Conservation (phyloP, 2,113 vertebrate genomes). For the Lagenorhynchus albirostris region DNA sequence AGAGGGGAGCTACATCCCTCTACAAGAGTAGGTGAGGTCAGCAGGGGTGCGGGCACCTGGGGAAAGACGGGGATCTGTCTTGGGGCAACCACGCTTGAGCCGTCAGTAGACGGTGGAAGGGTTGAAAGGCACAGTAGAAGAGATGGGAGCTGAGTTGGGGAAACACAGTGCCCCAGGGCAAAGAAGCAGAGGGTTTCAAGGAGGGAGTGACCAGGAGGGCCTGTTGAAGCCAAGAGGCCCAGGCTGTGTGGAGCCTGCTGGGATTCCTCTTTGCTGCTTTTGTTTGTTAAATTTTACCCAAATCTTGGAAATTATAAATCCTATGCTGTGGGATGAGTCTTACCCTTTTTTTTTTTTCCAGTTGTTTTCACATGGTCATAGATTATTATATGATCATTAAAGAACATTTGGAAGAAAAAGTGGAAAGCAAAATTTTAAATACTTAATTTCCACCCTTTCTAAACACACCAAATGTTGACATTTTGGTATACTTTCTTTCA, state of each 20-base stretch:
- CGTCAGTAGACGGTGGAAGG: background rate
- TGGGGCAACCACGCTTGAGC: background rate
- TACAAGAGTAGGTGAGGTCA: background rate
- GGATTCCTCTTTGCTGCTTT: background rate
- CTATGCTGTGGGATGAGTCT: background rate
- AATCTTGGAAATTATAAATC: conserved; percentile 38
- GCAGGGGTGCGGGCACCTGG: background rate
- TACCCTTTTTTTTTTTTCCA: background rate
- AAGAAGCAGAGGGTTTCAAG: background rate
- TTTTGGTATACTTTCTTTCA: conserved; percentile 40
- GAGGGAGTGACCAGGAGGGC: background rate
- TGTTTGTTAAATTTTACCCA: background rate
- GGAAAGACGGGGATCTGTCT: background rate
- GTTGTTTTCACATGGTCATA: conserved; percentile 14
- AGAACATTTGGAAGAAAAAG: conserved; percentile 6
- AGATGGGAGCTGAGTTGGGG: background rate
- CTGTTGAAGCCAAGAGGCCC: background rate
- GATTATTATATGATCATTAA: conserved; percentile 11
- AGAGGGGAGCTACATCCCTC: background rate
- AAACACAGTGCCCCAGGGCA: background rate
- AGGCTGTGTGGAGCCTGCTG: background rate
- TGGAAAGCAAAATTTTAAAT: conserved; percentile 19
- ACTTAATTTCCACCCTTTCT: conserved; percentile 31
- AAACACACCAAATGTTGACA: conserved; percentile 42
- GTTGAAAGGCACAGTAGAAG: background rate